phyloP scores from a whole-genome alignment of 2,113 vertebrate species.

The Forbesichthys agassizii region DNA sequence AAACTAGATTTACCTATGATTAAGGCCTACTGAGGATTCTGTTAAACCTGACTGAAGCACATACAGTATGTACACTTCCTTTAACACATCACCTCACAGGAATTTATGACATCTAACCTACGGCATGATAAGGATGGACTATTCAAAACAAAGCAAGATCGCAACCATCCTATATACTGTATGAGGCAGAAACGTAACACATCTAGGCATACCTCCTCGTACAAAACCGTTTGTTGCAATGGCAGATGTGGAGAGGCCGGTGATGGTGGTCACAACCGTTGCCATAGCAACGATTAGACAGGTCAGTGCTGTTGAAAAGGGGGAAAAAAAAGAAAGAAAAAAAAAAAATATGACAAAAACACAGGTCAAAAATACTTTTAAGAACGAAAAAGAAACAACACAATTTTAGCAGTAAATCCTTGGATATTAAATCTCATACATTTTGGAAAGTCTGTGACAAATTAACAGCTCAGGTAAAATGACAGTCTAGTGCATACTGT shows the following conservation, averaged over 20 bases:
- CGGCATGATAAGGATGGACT: no score
- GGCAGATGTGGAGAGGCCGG: slow-evolving; percentile 94
- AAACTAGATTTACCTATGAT: no score
- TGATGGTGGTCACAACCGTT: slow-evolving; percentile 95
- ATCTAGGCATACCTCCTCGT: slow-evolving; percentile 87
- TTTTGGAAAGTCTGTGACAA: slow-evolving; percentile 25
- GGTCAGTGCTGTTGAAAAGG: slow-evolving; percentile 76
- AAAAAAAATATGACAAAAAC: not conserved
- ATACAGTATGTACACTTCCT: no score
- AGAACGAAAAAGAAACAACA: not conserved
- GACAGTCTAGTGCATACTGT: not conserved
- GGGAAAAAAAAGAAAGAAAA: no score
- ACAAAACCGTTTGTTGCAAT: slow-evolving; percentile 98
- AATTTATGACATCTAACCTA: no score
- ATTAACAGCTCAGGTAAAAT: slow-evolving; percentile 6
- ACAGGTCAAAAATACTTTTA: not conserved
- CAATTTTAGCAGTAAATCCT: not conserved
- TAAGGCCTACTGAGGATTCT: no score
- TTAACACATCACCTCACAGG: no score
- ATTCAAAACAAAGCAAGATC: no score
- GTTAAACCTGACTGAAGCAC: no score
- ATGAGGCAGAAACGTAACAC: not conserved
- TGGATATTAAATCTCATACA: slow-evolving; percentile 7
- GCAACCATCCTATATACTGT: no score
- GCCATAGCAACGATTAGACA: slow-evolving; percentile 91